These are phyloP conservation scores for Cephalopholis sonnerati DNA, from an alignment of 2,113 vertebrate species.

Conservation along the genomic window DNA sequence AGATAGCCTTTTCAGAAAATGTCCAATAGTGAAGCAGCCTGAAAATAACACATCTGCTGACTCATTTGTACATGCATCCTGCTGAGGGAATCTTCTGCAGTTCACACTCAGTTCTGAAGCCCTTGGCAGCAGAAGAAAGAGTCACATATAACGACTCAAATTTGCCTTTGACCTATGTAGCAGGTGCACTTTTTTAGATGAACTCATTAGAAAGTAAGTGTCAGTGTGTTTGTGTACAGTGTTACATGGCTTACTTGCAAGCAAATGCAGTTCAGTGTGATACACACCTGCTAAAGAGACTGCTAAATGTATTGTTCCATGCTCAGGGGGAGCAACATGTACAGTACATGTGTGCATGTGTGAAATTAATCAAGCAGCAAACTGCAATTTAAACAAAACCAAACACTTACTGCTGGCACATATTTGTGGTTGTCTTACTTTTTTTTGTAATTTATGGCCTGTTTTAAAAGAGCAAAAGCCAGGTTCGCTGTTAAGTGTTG, in stretches of 20 bases:
- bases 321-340: neutral
- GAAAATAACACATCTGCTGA: constrained; percentile 61
- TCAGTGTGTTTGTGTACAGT: constrained; percentile 16
- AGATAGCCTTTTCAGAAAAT: constrained; percentile 32
- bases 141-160: constrained; percentile 38
- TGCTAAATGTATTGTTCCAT: neutral
- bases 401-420: neutral
- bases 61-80: constrained; percentile 47
- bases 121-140: constrained; percentile 37
- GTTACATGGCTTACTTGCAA: constrained; percentile 51
- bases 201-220: constrained; percentile 24
- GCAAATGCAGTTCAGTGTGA: neutral
- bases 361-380: neutral
- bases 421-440: too few species aligned
- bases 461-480: constrained; percentile 1
- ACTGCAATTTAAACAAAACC: neutral
- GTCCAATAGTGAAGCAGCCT: constrained; percentile 41
- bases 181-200: constrained; percentile 46
- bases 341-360: too few species aligned
- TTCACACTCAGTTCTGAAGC: constrained; percentile 15
- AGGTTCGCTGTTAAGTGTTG: constrained; percentile 35
- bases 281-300: neutral
- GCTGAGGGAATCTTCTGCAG: constrained; percentile 16
- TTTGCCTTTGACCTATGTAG: constrained; percentile 28
- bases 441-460: neutral